Base-by-base conservation (phyloP, 2,888 invertebrate species). In the Seladonia tumulorum region DNA sequence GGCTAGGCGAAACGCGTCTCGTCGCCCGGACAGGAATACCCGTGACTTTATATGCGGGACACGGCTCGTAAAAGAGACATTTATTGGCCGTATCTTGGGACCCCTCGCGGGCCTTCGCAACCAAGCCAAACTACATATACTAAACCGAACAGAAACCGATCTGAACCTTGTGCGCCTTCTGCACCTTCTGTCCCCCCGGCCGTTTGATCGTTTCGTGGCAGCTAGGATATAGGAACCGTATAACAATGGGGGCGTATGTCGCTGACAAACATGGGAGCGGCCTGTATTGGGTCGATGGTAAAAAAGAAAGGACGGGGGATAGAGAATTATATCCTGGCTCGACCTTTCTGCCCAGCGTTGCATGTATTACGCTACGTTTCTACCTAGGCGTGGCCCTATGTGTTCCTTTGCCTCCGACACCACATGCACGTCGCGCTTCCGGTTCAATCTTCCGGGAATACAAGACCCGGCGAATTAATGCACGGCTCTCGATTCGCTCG, bases 211-310 rank as follows among this genome's bases (percentile, higher is more conserved):
- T 81, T 77, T 77, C 79, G 35, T 82, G 70, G 35, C 75, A 77
- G 49, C 70, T 47, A 74, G 63, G 72, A 49, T 82, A 74, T 81
- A 75, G 81, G 82, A 77, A 83, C 78, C 83, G 47, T 85, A 76
- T 76, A 84, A 87, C 83, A 82, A 83, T 86, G 87, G 86, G 87
- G 83, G 87, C 87, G 87, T 88, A 86, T 74, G 87, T 90, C 87
- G 89, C 89, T 85, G 87, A 90, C 90, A 92, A 92, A 93, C 88
- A 92, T 90, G 88, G 93, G 93, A 90, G 93, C 88, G 93, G 84
- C 90, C 81, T 90, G 81, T 90, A 79, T 81, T 77, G 87, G 87
- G 86, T 90, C 82, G 89, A 87, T 87, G 82, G 81, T 79, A 88
- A 89, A 86, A 73, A 76, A 83, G 70, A 60, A 79, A 82, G 47